Evolutionary conservation across 2,113 vertebrate genomes (phyloP), one percentile per base, ranked within the genome.

Genomic region (Seriola dumerili): DNA sequence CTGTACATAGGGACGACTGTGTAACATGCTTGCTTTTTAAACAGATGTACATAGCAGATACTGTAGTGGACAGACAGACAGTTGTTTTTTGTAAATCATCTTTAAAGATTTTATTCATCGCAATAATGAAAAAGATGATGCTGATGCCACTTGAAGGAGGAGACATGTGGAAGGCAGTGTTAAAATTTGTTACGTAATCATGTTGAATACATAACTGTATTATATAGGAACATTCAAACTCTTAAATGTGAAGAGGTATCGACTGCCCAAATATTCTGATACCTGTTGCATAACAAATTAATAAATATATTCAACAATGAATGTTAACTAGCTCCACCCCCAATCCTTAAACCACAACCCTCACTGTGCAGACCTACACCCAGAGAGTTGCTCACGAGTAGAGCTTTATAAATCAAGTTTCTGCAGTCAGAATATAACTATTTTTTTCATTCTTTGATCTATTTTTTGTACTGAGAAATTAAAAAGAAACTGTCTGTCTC

Each of bases 1-100:
- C 82, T 96, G 94, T 95, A 94, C 91, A 95, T 93, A 94, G 62
- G 84, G 80, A 86, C 78, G 95, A 97, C 96, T 95, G 96, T 97
- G 90, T 90, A 96, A 97, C 95, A 95, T 97, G 97, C 97, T 98
- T 99, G 97, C 97, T 99, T 99, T 99, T 98, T 99, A 97, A 95
- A 97, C 95, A 96, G 94, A 96, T 95, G 95, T 98, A 97, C 96
- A 98, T 97, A 95, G 85, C 85, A 95, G 94, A 93, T 90, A 91
- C 85, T 90, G 95, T 98, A 97, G 97, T 97, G 94, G 95, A 97
- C 95, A 96, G 95, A 95, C 92, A 90, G 52, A 76, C 70, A 40
- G 65, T 94, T 96, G 95, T 95, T 96, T 96, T 97, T 97, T 97
- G 94, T 97, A 97, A 89, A 97, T 95, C 96, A 97, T 97, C 95